Evolutionary conservation across 1,140 invertebrate species (phyloP), one percentile per base, ranked within the genome.

Genomic region (Heterodera carotae): DNA sequence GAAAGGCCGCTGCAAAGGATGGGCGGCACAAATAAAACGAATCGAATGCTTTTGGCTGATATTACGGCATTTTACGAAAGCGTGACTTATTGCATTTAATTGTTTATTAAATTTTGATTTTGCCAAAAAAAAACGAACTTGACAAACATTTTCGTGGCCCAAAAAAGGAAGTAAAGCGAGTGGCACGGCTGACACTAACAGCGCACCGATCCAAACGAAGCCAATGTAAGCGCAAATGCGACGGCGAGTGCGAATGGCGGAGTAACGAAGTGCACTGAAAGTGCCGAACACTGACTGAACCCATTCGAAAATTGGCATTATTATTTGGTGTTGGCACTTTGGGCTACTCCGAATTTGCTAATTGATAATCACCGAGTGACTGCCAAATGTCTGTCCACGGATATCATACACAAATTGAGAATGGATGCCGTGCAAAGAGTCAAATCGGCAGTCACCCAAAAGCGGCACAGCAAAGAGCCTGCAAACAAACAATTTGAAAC

Each of bases 341-440:
- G n/a, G n/a, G n/a, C n/a, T 43, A 12, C 15, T 12, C 39, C 39
- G 15, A 56, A 56, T 22, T 53, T 5, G 4, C 22, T 22, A 56
- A 43, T 48, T 22, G 22, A 56, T 22, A 56, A 56, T 56, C 22
- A 56, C 71, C 97, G 94, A 88, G 96, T 96, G 88, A 98, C 98
- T 89, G 98, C 96, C 82, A 97, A 95, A 89, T 98, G 98, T 39
- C 96, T 91, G 90, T 99, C 97, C 83, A 99, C 90, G 69, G 94
- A 95, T 86, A 99, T 98, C 78, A 95, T 95, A 89, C 96, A 98
- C 71, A 99, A 91, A 90, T 98, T 98, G 73, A 99, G 91, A 84
- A 99, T 99, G 76, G 95, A 98, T 33, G 96, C 95, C 48, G 96
- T 98, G 83, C 93, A 97, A 89, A 96, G 97, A 93, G 98, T 97